Conservation (phyloP, 2,888 invertebrate species). For the Lutraria lutraria region DNA sequence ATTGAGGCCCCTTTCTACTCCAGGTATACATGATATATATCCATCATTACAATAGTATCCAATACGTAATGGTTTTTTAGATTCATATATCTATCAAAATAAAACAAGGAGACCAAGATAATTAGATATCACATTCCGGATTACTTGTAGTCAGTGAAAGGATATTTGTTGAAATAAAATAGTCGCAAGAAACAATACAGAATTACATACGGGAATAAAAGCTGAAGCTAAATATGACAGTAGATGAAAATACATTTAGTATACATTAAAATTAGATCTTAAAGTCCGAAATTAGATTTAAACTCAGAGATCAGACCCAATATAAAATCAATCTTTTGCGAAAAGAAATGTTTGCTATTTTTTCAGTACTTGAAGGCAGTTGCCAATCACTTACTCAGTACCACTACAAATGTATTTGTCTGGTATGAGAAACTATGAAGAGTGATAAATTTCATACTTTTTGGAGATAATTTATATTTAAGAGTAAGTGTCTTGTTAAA, state of each 20-base stretch:
- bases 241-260: not conserved
- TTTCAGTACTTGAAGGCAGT: too few species aligned
- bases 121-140: too few species aligned
- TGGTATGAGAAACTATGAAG: too few species aligned
- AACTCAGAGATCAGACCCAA: too few species aligned
- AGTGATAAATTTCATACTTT: too few species aligned
- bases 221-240: not conserved
- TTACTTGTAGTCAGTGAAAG: not conserved
- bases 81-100: constrained; percentile 73
- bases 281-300: not conserved
- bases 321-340: too few species aligned
- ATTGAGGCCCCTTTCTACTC: constrained; percentile 77
- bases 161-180: not conserved
- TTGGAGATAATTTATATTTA: not conserved
- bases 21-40: constrained; percentile 72
- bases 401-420: too few species aligned
- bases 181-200: not conserved
- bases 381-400: too few species aligned
- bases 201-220: not conserved
- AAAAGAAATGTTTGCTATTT: too few species aligned
- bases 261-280: not conserved
- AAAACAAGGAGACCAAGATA: not conserved
- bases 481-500: not conserved
- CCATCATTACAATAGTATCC: constrained; percentile 79
- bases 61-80: constrained; percentile 70